Evolutionary conservation across 2,888 invertebrate genomes (phyloP), one percentile per base, ranked within the genome.

Genomic region (Glyphotaelius pellucidus): DNA sequence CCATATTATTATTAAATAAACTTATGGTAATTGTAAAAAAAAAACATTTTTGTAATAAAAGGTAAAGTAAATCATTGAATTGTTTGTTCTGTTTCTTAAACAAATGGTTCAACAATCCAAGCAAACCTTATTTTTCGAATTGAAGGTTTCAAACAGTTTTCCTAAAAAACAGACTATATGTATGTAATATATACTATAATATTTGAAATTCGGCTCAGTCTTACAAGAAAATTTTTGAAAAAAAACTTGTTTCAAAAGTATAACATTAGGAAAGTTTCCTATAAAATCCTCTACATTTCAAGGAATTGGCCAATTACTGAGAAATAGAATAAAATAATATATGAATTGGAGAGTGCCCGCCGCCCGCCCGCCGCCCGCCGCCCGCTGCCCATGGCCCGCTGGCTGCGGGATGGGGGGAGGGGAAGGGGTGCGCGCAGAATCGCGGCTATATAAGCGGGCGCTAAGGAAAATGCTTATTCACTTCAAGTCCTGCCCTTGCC

Each of bases 371-470:
- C n/a, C n/a, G n/a, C n/a, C n/a, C n/a, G n/a, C n/a, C n/a, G n/a
- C n/a, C n/a, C n/a, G n/a, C n/a, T n/a, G n/a, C n/a, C 19, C 67
- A 7, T 67, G 25, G 19, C 25, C 67, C 9, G 67, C 67, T 25
- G 67, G 52, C 52, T 52, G 0, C n/a, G 1, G 25, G 52, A 25
- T 83, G 88, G 38, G 89, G 19, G 89, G 81, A 83, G 52, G 7
- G 38, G 38, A 38, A 3, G 85, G 35, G 31, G 81, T 32, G 14
- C 47, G 80, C 38, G 25, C 84, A 7, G 84, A 38, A 84, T 84
- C 84, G 80, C 88, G 81, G 32, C 89, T 91, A 91, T 91, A 91
- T 89, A 91, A 91, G 89, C 42, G 67, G 80, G 79, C 9, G 30
- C 91, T 15, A n/a, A 67, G 89, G 89, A 89, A 89, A 84, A 89